Evolutionary conservation across 2,888 invertebrate genomes (phyloP).

Genomic region (Reticulitermes lucifugus): DNA sequence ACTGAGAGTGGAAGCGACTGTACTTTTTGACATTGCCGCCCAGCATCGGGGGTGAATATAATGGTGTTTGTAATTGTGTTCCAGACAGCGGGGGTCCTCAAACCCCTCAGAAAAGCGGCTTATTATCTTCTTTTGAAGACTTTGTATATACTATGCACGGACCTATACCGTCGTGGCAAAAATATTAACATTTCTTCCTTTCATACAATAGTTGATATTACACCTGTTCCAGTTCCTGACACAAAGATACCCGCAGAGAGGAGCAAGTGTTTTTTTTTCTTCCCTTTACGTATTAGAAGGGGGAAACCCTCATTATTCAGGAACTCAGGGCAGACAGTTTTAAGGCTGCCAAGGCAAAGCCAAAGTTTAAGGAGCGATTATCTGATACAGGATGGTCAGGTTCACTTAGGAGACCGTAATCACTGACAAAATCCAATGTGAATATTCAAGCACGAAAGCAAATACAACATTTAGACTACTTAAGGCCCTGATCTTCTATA

Average conservation of each 20-base stretch:
- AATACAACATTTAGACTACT: too few species aligned
- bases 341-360: neutral
- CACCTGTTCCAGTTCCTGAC: constrained; percentile 27
- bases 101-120: constrained; percentile 34
- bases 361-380: constrained; percentile 9
- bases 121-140: constrained; percentile 39
- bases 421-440: too few species aligned
- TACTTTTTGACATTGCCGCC: constrained; percentile 6
- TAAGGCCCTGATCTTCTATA: too few species aligned
- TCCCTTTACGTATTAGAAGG: neutral
- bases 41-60: constrained; percentile 24
- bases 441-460: too few species aligned
- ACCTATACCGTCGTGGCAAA: constrained; percentile 34
- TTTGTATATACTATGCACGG: constrained; percentile 30
- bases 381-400: neutral
- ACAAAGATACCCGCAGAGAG: constrained; percentile 32
- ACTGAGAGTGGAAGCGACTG: neutral
- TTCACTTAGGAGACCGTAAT: too few species aligned
- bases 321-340: constrained; percentile 20
- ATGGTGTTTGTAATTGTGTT: constrained; percentile 44
- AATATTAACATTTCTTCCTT: constrained; percentile 42
- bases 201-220: constrained; percentile 32
- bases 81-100: constrained; percentile 30
- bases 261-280: constrained; percentile 22
- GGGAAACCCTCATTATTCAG: neutral